Evolutionary conservation across 2,888 invertebrate genomes (phyloP).

Genomic region (Strigamia maritima): DNA sequence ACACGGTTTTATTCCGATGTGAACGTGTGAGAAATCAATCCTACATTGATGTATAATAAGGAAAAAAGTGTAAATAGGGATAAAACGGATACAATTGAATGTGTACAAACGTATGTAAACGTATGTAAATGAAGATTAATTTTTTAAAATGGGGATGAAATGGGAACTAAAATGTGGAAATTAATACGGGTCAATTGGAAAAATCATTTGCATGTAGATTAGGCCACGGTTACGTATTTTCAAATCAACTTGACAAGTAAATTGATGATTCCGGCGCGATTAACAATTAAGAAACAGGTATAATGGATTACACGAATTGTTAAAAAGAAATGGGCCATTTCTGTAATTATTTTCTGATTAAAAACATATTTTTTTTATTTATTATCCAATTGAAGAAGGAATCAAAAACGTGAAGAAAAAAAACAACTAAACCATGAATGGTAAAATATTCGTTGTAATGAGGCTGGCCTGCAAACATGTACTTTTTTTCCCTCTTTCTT

Average conservation of each 20-base stretch:
- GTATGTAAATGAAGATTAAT: slow-evolving; percentile 24
- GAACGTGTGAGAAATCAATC: no score
- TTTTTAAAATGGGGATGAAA: neutral
- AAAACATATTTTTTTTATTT: neutral
- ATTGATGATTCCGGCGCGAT: neutral
- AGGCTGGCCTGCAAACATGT: slow-evolving; percentile 12
- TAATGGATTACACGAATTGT: neutral
- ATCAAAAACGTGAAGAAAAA: neutral
- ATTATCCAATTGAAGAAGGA: neutral
- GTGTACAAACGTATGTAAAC: neutral
- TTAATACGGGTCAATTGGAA: slow-evolving; percentile 30
- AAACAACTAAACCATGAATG: neutral
- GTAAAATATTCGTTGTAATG: neutral
- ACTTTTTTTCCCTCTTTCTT: slow-evolving; percentile 13
- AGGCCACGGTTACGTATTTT: slow-evolving; percentile 1
- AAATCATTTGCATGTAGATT: slow-evolving; percentile 11
- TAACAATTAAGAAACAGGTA: neutral
- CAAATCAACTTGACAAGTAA: neutral
- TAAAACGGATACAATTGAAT: neutral
- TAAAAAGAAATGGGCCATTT: neutral
- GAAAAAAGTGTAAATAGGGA: no score
- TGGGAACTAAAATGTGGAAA: slow-evolving; percentile 7
- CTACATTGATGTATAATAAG: no score
- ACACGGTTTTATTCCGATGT: no score
- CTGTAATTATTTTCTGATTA: neutral